phyloP scores from a whole-genome alignment of 1,140 invertebrate species.

The Lanistes nyassanus region DNA sequence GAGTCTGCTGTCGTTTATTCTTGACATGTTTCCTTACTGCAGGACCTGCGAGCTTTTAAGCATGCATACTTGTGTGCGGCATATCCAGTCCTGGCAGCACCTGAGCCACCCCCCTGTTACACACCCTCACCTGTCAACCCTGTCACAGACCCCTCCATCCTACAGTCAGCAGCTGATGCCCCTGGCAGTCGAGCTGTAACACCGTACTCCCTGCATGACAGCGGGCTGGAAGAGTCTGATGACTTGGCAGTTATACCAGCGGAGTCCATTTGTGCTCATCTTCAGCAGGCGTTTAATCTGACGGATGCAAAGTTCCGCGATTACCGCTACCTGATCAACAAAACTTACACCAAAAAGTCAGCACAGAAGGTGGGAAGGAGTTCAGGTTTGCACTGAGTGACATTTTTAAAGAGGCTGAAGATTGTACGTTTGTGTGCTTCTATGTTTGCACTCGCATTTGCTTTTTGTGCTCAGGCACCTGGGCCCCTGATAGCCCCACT shows the following conservation, averaged over 20 bases:
- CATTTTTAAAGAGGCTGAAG: no score
- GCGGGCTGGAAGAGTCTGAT: constrained; percentile 46
- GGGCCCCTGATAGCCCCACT: no score
- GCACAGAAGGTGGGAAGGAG: constrained; percentile 36
- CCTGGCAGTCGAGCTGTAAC: constrained; percentile 20
- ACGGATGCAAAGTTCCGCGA: constrained; percentile 35
- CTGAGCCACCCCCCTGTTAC: constrained; percentile 47
- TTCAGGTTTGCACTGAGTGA: neutral
- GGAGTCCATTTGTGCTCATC: constrained; percentile 49
- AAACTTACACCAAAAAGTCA: constrained; percentile 42
- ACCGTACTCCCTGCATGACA: constrained; percentile 42
- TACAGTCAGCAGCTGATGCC: constrained; percentile 16
- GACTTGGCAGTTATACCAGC: constrained; percentile 47
- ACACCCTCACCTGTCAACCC: constrained; percentile 38
- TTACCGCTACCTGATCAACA: constrained; percentile 43
- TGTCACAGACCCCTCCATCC: neutral
- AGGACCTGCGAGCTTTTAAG: constrained; percentile 49
- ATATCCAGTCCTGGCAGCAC: constrained; percentile 49
- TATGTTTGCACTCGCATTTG: no score
- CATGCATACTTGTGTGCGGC: constrained; percentile 52
- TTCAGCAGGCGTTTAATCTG: constrained; percentile 43
- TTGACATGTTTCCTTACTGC: constrained; percentile 1
- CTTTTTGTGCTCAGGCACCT: no score
- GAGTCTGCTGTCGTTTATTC: no score
- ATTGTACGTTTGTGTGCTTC: no score